A percentile compares a stretch with the other conserved stretches of the same genome.
Conservation (phyloP, 2,888 invertebrate genomes). For the Thumatha senex region DNA sequence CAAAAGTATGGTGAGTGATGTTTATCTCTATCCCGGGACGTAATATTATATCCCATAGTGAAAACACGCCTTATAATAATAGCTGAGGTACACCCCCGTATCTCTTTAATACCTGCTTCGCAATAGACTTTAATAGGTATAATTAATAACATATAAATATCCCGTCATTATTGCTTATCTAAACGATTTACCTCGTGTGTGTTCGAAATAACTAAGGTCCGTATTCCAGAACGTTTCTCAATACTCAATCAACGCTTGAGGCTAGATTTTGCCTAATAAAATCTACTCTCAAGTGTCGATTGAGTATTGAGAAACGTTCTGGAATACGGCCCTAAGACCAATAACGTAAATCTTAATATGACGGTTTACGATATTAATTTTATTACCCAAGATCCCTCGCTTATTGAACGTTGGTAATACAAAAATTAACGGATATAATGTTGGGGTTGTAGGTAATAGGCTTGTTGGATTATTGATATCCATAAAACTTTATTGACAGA, state of each 20-base stretch:
- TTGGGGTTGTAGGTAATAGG: neutral
- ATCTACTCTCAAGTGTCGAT: too few species aligned
- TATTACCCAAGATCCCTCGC: neutral
- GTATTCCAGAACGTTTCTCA: too few species aligned
- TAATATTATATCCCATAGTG: too few species aligned
- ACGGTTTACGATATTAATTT: neutral
- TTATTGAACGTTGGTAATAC: neutral
- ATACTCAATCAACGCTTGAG: too few species aligned
- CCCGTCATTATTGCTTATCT: neutral
- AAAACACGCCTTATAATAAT: slow-evolving; percentile 7
- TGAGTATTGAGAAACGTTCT: too few species aligned
- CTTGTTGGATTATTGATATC: neutral
- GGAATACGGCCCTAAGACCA: too few species aligned
- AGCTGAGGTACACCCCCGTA: slow-evolving; percentile 25
- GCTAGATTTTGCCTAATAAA: too few species aligned
- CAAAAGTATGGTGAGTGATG: too few species aligned
- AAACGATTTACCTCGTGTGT: neutral
- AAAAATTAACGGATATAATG: neutral
- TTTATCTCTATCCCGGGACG: too few species aligned
- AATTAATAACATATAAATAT: neutral
- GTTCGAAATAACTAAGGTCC: neutral
- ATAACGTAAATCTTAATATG: neutral
- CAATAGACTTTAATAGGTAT: slow-evolving; percentile 11
- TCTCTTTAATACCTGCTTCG: slow-evolving; percentile 10
- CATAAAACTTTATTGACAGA: too few species aligned